A percentile compares a stretch with the other conserved stretches of the same genome.
Conservation (phyloP, 2,888 invertebrate species). For the Hyppa rectilinea region DNA sequence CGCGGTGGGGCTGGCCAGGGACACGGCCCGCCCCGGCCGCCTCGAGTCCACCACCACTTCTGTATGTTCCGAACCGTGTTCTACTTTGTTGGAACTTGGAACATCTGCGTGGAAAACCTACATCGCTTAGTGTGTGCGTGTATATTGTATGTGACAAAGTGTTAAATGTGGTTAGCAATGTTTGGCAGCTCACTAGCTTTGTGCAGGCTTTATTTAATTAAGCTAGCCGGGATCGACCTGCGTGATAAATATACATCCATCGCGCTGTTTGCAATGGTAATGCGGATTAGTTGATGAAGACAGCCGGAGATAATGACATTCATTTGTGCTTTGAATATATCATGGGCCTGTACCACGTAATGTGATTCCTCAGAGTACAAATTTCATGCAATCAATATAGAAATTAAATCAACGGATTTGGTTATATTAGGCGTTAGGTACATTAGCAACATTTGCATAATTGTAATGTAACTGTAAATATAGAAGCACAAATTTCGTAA, state of each 20-base stretch:
- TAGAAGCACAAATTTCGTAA: constrained; percentile 18
- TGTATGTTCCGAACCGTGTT: constrained; percentile 78
- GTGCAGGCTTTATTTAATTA: constrained; percentile 61
- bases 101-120: constrained; percentile 88
- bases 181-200: constrained; percentile 51
- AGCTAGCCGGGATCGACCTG: constrained; percentile 55
- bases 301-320: constrained; percentile 64
- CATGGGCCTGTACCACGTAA: constrained; percentile 44
- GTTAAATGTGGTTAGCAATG: constrained; percentile 62
- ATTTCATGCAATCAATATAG: constrained; percentile 42
- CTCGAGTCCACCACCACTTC: constrained; percentile 74
- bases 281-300: constrained; percentile 68
- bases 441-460: constrained; percentile 34
- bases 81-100: constrained; percentile 82
- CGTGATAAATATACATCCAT: constrained; percentile 53
- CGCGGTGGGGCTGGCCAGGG: constrained; percentile 92
- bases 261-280: constrained; percentile 66
- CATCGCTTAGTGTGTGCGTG: constrained; percentile 83
- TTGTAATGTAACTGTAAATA: constrained; percentile 12
- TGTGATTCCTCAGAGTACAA: constrained; percentile 43
- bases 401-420: constrained; percentile 47
- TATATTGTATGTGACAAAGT: constrained; percentile 64
- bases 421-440: constrained; percentile 39
- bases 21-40: constrained; percentile 89
- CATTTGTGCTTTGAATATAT: constrained; percentile 64